Conservation (phyloP, 64 coral and sea anemone species). For the Montipora capricornis region DNA sequence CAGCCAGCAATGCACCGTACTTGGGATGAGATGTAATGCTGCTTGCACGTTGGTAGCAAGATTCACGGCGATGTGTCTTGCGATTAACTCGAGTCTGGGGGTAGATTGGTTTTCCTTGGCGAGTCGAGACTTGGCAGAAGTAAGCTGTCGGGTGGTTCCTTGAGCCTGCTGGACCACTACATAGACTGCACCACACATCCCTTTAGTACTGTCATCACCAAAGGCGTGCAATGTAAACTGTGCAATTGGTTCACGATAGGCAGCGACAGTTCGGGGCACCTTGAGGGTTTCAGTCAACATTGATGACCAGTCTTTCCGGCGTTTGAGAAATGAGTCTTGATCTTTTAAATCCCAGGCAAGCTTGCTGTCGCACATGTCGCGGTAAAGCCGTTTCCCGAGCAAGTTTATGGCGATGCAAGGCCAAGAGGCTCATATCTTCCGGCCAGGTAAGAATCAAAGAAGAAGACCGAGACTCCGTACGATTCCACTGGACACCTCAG, state of each 20-base stretch:
- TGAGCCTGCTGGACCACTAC: conserved; percentile 46
- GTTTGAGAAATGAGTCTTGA: conserved; percentile 28
- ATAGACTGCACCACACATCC: conserved; percentile 43
- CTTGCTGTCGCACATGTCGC: conserved; percentile 61
- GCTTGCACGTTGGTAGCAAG: conserved; percentile 5
- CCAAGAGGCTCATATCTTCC: conserved; percentile 67
- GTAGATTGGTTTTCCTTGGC: not conserved
- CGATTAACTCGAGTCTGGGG: not conserved
- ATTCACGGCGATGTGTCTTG: conserved; percentile 8
- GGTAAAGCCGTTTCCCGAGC: conserved; percentile 60
- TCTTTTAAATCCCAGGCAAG: conserved; percentile 49
- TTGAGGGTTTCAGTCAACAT: conserved; percentile 37
- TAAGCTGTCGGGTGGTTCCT: not conserved
- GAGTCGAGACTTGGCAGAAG: too few species aligned
- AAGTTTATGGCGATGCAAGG: conserved; percentile 59
- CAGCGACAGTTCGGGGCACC: conserved; percentile 30
- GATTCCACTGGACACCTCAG: not conserved
- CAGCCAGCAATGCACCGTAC: conserved; percentile 31
- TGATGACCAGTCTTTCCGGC: conserved; percentile 55
- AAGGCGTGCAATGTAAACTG: conserved; percentile 54
- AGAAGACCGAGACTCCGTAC: too few species aligned
- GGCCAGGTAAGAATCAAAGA: conserved; percentile 17
- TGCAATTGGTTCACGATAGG: conserved; percentile 43
- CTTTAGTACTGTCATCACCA: conserved; percentile 56
- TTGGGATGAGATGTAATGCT: not conserved